A percentile compares a stretch with the other conserved stretches of the same genome.
Conservation (phyloP, 2,113 vertebrate genomes). For the Phalacrocorax aristotelis region DNA sequence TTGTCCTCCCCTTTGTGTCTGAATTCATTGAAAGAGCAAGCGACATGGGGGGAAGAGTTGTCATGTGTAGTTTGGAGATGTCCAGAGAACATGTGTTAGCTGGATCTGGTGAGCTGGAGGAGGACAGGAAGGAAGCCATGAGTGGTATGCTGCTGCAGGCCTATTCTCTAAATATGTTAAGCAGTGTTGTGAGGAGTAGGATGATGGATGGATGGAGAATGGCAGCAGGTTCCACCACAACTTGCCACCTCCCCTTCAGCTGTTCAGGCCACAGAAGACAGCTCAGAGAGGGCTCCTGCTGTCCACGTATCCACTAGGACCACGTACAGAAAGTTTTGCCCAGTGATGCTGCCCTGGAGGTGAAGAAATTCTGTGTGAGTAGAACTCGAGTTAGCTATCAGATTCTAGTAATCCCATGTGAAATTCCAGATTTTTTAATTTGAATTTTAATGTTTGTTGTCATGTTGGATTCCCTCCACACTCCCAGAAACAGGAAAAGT, state of each 20-base stretch:
- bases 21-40: neutral
- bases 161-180: neutral
- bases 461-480: accelerated
- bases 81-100: neutral
- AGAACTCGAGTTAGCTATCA: accelerated
- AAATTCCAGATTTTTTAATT: neutral
- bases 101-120: neutral
- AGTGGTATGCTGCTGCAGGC: neutral
- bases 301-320: neutral
- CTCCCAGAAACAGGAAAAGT: neutral
- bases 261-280: neutral
- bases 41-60: accelerated
- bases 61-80: neutral
- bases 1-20: neutral
- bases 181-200: neutral
- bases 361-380: neutral
- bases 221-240: neutral
- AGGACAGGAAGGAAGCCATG: neutral
- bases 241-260: neutral
- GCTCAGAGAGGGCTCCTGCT: neutral
- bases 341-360: neutral
- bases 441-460: neutral
- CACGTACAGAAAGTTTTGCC: neutral
- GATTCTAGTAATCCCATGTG: neutral
- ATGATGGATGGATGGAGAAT: neutral